phyloP scores from a whole-genome alignment of 2,113 vertebrate species.

The Carettochelys insculpta region DNA sequence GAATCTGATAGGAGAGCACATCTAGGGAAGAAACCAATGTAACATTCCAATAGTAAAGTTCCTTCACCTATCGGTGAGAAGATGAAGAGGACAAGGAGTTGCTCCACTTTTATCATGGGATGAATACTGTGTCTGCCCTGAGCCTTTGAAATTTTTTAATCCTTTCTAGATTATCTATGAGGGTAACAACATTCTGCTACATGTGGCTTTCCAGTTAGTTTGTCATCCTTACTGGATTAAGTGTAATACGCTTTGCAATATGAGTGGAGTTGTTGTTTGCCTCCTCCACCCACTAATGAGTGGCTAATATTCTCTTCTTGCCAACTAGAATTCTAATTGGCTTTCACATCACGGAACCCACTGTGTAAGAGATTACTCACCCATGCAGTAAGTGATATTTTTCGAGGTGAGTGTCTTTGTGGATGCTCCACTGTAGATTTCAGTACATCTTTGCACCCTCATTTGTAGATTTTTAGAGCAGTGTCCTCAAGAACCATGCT shows the following conservation, averaged over 20 bases:
- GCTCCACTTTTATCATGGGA: background rate
- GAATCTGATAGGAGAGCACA: background rate
- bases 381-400: too few relatives aligned
- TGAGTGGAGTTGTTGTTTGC: background rate
- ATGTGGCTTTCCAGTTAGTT: background rate
- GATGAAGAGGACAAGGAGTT: background rate
- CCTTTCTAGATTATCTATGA: background rate
- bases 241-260: background rate
- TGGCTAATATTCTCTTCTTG: background rate
- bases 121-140: background rate
- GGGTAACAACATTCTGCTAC: background rate
- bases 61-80: background rate
- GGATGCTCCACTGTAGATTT: too few relatives aligned
- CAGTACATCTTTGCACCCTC: too few relatives aligned
- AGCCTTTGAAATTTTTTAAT: constrained; percentile 4
- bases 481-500: too few relatives aligned
- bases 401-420: too few relatives aligned
- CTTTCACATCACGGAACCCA: background rate
- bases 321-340: background rate
- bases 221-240: background rate
- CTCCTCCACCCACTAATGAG: background rate
- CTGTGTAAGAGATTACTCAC: too few relatives aligned
- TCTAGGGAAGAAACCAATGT: background rate
- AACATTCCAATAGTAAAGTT: background rate
- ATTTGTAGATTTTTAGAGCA: too few relatives aligned